A percentile compares a stretch with the other conserved stretches of the same genome.
Conservation (phyloP, 2,113 vertebrate genomes). For the Montifringilla adamsi region DNA sequence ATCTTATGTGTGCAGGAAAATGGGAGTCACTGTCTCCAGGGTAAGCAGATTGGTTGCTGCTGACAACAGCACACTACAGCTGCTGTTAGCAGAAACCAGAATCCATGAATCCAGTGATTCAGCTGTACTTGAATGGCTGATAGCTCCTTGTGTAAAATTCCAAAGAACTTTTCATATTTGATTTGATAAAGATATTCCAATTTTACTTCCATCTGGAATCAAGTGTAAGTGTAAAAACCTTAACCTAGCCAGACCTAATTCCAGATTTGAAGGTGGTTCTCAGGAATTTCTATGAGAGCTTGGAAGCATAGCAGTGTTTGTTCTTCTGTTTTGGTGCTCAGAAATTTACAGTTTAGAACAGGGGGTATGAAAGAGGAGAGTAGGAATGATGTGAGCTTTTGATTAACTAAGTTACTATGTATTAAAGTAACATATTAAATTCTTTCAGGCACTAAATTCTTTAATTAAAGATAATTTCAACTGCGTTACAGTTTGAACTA, state of each 20-base stretch:
- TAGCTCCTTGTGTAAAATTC: neutral
- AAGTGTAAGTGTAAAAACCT: neutral
- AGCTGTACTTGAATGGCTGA: neutral
- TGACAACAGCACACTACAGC: conserved; percentile 44
- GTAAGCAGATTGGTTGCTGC: conserved; percentile 40
- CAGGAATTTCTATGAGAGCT: neutral
- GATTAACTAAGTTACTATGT: neutral
- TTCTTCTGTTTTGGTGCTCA: neutral
- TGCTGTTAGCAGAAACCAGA: conserved; percentile 14
- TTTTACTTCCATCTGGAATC: neutral
- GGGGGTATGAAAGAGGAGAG: neutral
- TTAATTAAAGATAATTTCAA: neutral
- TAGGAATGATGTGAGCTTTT: neutral
- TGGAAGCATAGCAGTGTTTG: neutral
- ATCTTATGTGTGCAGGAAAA: neutral
- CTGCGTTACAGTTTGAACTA: neutral
- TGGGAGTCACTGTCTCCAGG: neutral
- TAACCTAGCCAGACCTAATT: neutral
- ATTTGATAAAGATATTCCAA: neutral
- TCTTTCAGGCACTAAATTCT: neutral
- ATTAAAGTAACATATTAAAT: neutral
- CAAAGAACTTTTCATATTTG: neutral
- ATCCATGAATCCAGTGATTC: neutral
- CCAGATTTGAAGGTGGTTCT: neutral
- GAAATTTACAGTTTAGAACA: neutral